A percentile compares a stretch with the other conserved stretches of the same genome.
These are phyloP conservation scores for Acanthiza pusilla DNA, from an alignment of 2,797 vertebrate species.

Conservation along the genomic window DNA sequence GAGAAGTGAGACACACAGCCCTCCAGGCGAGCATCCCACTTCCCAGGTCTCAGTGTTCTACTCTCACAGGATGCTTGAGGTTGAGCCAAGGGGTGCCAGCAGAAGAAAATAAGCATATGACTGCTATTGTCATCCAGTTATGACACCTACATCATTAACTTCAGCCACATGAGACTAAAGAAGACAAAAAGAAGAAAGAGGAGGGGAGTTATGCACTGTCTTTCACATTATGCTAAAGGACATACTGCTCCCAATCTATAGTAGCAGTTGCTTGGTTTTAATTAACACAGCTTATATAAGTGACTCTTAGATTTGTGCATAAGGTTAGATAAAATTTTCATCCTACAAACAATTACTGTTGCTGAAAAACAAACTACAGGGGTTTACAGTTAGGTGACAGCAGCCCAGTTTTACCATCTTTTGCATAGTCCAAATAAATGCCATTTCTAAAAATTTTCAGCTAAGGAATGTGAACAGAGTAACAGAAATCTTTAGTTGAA, in stretches of 20 bases:
- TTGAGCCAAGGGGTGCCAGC: accelerated
- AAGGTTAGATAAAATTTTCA: not conserved
- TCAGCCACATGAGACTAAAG: not conserved
- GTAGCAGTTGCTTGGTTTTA: not conserved
- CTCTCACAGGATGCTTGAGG: not conserved
- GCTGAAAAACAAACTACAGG: not conserved
- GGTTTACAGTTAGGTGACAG: not conserved
- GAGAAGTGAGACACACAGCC: not conserved
- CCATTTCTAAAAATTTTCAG: not conserved
- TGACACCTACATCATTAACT: not conserved
- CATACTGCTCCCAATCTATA: not conserved
- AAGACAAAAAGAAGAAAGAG: not conserved
- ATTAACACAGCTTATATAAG: not conserved
- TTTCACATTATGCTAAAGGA: not conserved
- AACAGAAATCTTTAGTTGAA: not conserved
- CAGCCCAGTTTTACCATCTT: not conserved
- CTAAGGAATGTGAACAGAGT: not conserved
- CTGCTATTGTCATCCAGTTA: not conserved
- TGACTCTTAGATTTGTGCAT: not conserved
- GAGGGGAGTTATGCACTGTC: no score
- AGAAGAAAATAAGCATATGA: not conserved
- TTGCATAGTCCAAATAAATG: not conserved
- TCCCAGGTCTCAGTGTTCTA: not conserved
- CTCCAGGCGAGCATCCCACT: not conserved
- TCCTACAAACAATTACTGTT: not conserved